Base-by-base conservation (phyloP, 2,888 invertebrate species). In the Heteromyza rotundicornis region DNA sequence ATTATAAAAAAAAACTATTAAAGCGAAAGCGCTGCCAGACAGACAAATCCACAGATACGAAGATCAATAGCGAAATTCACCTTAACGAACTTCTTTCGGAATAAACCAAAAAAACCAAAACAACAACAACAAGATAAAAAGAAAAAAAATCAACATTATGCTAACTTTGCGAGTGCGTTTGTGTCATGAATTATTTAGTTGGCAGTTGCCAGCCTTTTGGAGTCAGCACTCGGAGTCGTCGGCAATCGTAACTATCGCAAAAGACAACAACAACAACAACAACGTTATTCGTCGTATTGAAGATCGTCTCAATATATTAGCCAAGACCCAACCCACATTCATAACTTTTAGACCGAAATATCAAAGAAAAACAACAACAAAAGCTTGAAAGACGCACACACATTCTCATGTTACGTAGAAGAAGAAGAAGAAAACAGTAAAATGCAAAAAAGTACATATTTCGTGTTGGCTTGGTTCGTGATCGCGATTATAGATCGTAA, bases 301-400 rank as follows among this genome's bases (percentile, higher is more conserved):
- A 14, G 35, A 32, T 53, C 53, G 32, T 53, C 17, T 51, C 19
- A 47, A 36, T 16, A 35, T 19, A 44, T 16, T 44, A 52, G 44
- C 47, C 47, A 19, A 50, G 35, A 35, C 24, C 49, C 24, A 50
- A 24, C 49, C 56, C 51, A 51, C 19, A 52, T 14, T 16, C 27
- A 52, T 32, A 52, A 32, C 51, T 23, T 51, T n/a, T n/a, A n/a
- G 51, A 22, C 27, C 20, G 58, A 54, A 54, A 47, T 47, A 60
- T n/a, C n/a, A n/a, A n/a, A n/a, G n/a, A n/a, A n/a, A n/a, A n/a
- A n/a, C n/a, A n/a, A n/a, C n/a, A n/a, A n/a, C n/a, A n/a, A n/a
- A n/a, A 52, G 24, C 35, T 50, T n/a, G 35, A 47, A 1, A 55
- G 1, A 49, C 19, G 22, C 16, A 35, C 32, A 27, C 17, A 40